Conservation (phyloP, 1,140 invertebrate species). For the Camponotus vicinus region DNA sequence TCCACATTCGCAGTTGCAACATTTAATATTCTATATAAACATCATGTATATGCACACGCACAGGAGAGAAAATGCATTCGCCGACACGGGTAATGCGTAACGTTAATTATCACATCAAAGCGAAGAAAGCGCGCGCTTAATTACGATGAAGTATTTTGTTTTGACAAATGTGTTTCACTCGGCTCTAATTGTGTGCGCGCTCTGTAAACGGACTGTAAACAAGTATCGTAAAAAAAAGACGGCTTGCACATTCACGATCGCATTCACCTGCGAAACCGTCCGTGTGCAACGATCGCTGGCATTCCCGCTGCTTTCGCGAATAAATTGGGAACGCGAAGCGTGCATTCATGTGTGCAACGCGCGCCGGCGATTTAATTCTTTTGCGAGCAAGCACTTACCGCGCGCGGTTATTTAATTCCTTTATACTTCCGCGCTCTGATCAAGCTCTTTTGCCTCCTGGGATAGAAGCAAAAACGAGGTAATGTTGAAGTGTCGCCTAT, state of each 20-base stretch:
- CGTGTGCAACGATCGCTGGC: conserved; percentile 8
- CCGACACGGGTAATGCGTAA: not conserved
- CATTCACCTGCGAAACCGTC: conserved; percentile 1
- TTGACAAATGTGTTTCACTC: not conserved
- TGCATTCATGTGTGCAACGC: conserved; percentile 23
- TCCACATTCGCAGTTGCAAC: not conserved
- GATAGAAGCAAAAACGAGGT: conserved; percentile 32
- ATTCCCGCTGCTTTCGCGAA: conserved; percentile 1
- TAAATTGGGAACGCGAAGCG: conserved; percentile 12
- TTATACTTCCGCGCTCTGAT: conserved; percentile 12
- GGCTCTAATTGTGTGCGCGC: conserved; percentile 18
- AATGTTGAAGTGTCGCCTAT: conserved; percentile 8
- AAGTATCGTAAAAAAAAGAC: conserved; percentile 2
- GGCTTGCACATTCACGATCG: conserved; percentile 11
- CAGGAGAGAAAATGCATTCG: not conserved
- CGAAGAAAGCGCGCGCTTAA: conserved; percentile 49
- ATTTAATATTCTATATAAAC: conserved; percentile 34
- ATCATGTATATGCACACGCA: not conserved
- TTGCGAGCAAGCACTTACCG: conserved; percentile 35
- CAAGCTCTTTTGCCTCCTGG: not conserved
- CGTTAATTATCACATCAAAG: conserved; percentile 57
- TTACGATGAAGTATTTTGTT: conserved; percentile 45
- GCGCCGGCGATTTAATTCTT: conserved; percentile 38
- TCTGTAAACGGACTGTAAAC: conserved; percentile 28
- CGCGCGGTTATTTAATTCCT: conserved; percentile 38